Evolutionary conservation across 2,113 vertebrate genomes (phyloP).

Genomic region (Orycteropus afer): DNA sequence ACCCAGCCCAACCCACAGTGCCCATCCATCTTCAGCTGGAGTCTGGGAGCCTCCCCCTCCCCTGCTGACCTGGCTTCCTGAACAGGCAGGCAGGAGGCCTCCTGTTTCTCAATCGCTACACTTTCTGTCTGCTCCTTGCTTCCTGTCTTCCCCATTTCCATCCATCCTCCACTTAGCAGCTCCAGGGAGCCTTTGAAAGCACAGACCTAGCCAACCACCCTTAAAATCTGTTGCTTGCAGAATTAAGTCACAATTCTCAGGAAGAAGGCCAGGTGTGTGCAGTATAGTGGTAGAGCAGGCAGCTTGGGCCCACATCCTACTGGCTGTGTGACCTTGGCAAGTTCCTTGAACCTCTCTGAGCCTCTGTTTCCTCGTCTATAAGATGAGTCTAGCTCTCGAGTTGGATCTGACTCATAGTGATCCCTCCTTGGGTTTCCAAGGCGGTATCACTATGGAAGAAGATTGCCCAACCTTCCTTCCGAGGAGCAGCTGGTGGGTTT

Average conservation of each 20-base stretch:
- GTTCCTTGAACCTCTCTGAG: background rate
- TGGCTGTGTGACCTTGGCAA: background rate
- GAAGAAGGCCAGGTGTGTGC: background rate
- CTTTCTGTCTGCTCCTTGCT: rapidly evolving
- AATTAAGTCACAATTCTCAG: background rate
- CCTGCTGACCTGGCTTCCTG: background rate
- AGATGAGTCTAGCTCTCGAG: background rate
- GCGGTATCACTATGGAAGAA: too few relatives aligned
- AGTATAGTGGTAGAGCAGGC: background rate
- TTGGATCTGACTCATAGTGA: too few relatives aligned
- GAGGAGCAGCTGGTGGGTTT: too few relatives aligned
- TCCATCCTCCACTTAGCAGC: background rate
- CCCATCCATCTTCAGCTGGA: rapidly evolving
- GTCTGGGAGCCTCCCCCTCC: background rate
- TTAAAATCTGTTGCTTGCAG: background rate
- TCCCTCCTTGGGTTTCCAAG: too few relatives aligned
- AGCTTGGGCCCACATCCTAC: background rate
- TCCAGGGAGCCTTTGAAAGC: background rate
- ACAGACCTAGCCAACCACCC: too few relatives aligned
- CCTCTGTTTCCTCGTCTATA: background rate
- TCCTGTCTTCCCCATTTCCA: background rate
- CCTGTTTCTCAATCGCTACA: background rate
- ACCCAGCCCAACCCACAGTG: too few relatives aligned
- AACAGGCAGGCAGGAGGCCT: background rate
- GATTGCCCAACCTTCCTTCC: too few relatives aligned